phyloP scores from a whole-genome alignment of 2,888 invertebrate species.

The Podotricha telesiphe region DNA sequence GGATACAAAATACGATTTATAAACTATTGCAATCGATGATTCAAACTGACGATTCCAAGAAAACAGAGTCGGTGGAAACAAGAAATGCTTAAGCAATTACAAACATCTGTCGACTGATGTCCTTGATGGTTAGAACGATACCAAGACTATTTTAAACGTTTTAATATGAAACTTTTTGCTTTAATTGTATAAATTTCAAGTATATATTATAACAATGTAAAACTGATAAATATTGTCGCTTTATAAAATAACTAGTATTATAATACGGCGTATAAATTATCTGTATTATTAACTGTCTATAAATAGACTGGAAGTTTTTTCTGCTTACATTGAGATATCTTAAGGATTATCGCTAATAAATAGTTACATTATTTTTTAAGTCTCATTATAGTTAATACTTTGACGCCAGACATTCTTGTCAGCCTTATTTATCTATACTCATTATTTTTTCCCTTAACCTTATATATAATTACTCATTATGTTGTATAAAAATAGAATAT shows the following conservation, averaged over 20 bases:
- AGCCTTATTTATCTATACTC: conserved; percentile 23
- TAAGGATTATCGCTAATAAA: conserved; percentile 7
- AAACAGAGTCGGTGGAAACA: conserved; percentile 37
- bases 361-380: conserved; percentile 5
- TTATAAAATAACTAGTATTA: neutral
- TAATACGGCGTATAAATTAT: neutral
- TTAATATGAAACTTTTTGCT: conserved; percentile 14
- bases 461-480: conserved; percentile 24
- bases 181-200: conserved; percentile 18
- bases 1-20: conserved; percentile 20
- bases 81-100: conserved; percentile 43
- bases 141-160: conserved; percentile 26
- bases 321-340: neutral
- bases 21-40: conserved; percentile 38
- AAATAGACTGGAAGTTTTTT: neutral
- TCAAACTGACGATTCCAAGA: conserved; percentile 39
- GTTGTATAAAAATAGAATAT: conserved; percentile 22
- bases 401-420: conserved; percentile 25
- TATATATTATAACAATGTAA: conserved; percentile 1
- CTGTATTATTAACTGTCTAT: neutral
- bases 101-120: conserved; percentile 41
- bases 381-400: conserved; percentile 5
- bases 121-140: conserved; percentile 38
- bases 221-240: neutral
- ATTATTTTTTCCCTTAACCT: conserved; percentile 21